Base-by-base conservation (phyloP, 2,113 vertebrate species). In the Colaptes auratus region DNA sequence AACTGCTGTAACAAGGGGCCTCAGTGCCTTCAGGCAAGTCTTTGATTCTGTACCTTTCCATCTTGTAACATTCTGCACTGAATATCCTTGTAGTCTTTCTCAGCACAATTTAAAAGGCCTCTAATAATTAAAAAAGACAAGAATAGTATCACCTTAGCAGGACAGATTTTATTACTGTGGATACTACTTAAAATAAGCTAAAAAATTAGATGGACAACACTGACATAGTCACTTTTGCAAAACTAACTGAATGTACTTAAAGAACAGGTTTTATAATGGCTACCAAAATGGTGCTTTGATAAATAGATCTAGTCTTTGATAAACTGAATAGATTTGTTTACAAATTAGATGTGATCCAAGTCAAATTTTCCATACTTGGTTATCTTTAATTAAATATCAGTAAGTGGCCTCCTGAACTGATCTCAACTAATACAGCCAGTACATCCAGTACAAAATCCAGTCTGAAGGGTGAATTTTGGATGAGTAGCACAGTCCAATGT, bases 31-130 rank as follows among this genome's bases (percentile, higher is more conserved):
- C 86, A 94, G 96, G 95, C 96, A 95, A 96, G 79, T 81, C 96
- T 96, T 97, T 97, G 96, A 97, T 97, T 96, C 81, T 82, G 44
- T 95, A 93, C 95, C 91, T 97, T 96, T 95, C 91, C 2, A 0
- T 92, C 92, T 94, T 95, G 86, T 93, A 91, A 79, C 82, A 70
- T 74, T 96, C 90, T 89, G 35, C 46, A 28, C 73, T 71, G 95
- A 90, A 94, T 93, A 91, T 87, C 80, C 82, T 90, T 96, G 90
- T 85, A 96, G 82, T 84, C 50, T 90, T 91, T 95, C 72, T 94
- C 79, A 93, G 86, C 77, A 88, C 89, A 91, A 81, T 76, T 92
- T 95, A 82, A 95, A 96, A 96, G 79, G 63, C 50, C n/a, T 92
- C 86, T 89, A 91, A 69, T 95, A 97, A 97, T 96, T 96, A 90